Base-by-base conservation (phyloP, 2,113 vertebrate species). In the Onychostruthus taczanowskii region DNA sequence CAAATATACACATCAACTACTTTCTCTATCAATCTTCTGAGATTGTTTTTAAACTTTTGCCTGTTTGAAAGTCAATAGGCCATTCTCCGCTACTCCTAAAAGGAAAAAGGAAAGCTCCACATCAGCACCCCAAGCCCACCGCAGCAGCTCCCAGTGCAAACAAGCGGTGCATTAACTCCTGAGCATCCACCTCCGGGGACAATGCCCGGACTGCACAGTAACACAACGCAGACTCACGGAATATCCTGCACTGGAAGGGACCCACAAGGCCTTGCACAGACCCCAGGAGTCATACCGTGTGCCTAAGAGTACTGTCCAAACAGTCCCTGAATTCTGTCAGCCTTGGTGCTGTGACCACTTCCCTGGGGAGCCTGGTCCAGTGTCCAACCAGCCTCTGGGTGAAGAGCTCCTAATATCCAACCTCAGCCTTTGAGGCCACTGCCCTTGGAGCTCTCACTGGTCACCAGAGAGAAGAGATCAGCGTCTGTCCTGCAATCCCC, bases 191-290 rank as follows among this genome's bases (percentile, higher is more conserved):
- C 31, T 37, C 35, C 26, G 5, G 24, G 30, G 31, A 14, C 31
- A 15, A 2, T 0, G 52, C 43, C 67, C 1, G 2, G 15, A 20
- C 13, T 7, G 50, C 55, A 35, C 7, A 0, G 31, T 1, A 12
- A 30, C 28, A 33, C 31, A 31, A 9, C 59, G 39, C 10, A 33
- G 37, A 31, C 23, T 7, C 37, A 33, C 61, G 13, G 37, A 16
- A 16, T 7, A 26, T 4, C 22, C 68, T 20, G 59, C 50, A 7
- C 52, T 22, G 22, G 59, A 52, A 59, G 27, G 33, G 28, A 67
- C 16, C 7, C 30, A 24, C 35, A 31, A 8, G 59, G 21, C 31
- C 24, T 37, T 44, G 59, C 27, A 50, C 27, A 59, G 44, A 43
- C 10, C 9, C 50, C 35, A 14, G 14, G 35, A 44, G 10, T 7